Conservation (phyloP, 2,888 invertebrate genomes). For the Pammene fasciana region DNA sequence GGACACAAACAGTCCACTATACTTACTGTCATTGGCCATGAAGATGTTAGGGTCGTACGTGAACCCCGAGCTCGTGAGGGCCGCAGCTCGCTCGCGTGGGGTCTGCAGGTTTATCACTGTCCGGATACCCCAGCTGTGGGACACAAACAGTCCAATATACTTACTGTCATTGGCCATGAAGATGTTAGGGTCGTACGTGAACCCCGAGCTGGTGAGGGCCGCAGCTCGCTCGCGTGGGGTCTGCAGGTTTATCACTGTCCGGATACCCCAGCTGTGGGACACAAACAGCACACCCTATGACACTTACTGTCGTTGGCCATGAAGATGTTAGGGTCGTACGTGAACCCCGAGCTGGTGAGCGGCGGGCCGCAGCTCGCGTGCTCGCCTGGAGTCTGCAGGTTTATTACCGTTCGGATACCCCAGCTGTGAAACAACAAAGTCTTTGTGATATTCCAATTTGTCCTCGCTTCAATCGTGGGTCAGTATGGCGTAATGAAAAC, state of each 20-base stretch:
- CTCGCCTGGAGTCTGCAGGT: conserved; percentile 92
- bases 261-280: too few species aligned
- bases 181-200: conserved; percentile 91
- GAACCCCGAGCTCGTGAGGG: conserved; percentile 90
- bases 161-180: conserved; percentile 94
- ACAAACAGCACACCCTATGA: too few species aligned
- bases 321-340: conserved; percentile 91
- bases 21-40: conserved; percentile 93
- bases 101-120: too few species aligned
- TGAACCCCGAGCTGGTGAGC: conserved; percentile 90
- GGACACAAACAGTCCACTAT: too few species aligned
- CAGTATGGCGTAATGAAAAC: too few species aligned
- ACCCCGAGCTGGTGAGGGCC: conserved; percentile 91
- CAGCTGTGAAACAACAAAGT: conserved; percentile 74
- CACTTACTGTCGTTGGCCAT: conserved; percentile 91
- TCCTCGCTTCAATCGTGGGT: too few species aligned
- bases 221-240: conserved; percentile 90
- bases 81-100: conserved; percentile 94
- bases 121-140: too few species aligned
- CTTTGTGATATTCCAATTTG: background rate
- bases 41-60: conserved; percentile 92
- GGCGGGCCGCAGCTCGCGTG: conserved; percentile 93
- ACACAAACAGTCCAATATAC: too few species aligned
- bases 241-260: too few species aligned
- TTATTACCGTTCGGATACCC: conserved; percentile 92